Evolutionary conservation across 2,113 vertebrate genomes (phyloP), one percentile per base, ranked within the genome.

Genomic region (Geococcyx californianus): DNA sequence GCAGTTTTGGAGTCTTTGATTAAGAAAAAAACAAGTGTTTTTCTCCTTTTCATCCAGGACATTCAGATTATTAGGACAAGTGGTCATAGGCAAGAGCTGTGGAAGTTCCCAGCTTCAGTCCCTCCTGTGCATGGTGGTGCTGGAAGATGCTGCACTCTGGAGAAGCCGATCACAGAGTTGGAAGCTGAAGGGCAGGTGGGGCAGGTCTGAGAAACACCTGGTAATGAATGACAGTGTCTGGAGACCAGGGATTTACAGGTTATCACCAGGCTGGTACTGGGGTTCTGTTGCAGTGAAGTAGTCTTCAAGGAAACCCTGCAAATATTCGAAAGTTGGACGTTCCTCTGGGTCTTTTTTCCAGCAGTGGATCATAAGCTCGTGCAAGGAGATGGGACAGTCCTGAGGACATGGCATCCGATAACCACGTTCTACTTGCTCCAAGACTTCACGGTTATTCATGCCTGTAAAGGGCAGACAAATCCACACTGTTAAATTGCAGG

Each of bases 271-370:
- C 96, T 99, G 99, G 96, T 99, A 99, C 97, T 99, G 99, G 96
- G 99, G 99, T 97, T 99, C 99, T 47, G 99, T 99, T 86, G 99
- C 99, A 17, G 99, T 99, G 97, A 99, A 99, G 98, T 99, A 99
- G 98, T 99, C 99, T 98, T 99, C 99, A 96, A 99, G 98, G 97
- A 99, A 99, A 98, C 99, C 98, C 97, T 99, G 99, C 95, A 99
- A 98, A 97, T 99, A 99, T 93, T 99, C 99, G 7, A 99, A 99
- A 85, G 99, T 99, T 80, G 99, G 99, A 76, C 99, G 98, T 73
- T 99, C 99, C 93, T 99, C 99, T 1, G 99, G 98, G 87, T 99
- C 99, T 97, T 99, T 99, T 98, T 99, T 99, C 99, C 99, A 99
- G 99, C 99, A 99, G 97, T 99, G 99, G 89, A 99, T 98, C 99